Conservation (phyloP, 2,888 invertebrate species). For the Crossocerus cetratus region DNA sequence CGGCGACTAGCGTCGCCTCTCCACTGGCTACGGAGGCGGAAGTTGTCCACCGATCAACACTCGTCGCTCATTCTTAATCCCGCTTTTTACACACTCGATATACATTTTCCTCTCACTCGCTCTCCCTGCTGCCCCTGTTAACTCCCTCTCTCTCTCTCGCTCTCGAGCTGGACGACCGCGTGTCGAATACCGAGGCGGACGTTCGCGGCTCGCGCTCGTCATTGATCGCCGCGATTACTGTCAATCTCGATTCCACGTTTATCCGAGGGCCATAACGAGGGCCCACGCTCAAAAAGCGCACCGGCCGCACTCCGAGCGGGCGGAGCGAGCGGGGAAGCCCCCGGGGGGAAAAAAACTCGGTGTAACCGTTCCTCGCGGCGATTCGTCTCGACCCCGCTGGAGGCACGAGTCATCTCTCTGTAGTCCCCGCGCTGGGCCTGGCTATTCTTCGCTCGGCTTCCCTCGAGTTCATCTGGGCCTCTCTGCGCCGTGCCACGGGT, state of each 20-base stretch:
- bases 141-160: background rate
- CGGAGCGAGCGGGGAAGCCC: constrained; percentile 9
- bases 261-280: background rate
- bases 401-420: constrained; percentile 58
- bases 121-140: too few species aligned
- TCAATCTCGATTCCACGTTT: constrained; percentile 1
- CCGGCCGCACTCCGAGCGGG: background rate
- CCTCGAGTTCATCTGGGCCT: constrained; percentile 15
- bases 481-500: constrained; percentile 29
- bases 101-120: background rate
- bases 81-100: constrained; percentile 1
- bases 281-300: too few species aligned
- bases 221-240: constrained; percentile 6
- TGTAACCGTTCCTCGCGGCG: constrained; percentile 6
- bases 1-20: constrained; percentile 24
- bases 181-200: background rate
- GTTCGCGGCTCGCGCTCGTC: constrained; percentile 17
- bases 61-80: constrained; percentile 19
- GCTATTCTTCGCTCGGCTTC: constrained; percentile 9
- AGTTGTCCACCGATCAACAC: constrained; percentile 33
- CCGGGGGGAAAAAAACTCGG: constrained; percentile 16
- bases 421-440: constrained; percentile 18
- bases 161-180: background rate
- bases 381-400: constrained; percentile 27
- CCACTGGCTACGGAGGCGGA: constrained; percentile 29